A percentile compares a stretch with the other conserved stretches of the same genome.
phyloP scores from a whole-genome alignment of 1,140 invertebrate species.

The Lutraria rhynchaena region DNA sequence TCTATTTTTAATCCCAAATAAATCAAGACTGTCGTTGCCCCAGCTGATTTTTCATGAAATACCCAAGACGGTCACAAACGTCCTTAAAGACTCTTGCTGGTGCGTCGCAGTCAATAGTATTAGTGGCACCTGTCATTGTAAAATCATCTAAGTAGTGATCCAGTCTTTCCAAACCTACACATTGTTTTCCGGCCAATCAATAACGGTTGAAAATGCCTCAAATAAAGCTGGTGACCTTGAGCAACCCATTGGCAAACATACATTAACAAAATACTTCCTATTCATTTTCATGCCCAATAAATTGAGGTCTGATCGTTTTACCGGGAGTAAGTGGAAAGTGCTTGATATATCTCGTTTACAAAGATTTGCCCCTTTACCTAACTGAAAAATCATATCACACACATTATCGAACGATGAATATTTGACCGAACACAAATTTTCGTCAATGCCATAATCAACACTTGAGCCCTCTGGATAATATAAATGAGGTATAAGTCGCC shows the following conservation, averaged over 20 bases:
- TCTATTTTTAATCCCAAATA: constrained; percentile 13
- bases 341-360: not conserved
- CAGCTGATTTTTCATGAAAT: not conserved
- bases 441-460: constrained; percentile 13
- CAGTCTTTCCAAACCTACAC: not conserved
- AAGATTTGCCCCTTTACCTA: not conserved
- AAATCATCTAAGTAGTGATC: constrained; percentile 24
- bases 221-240: not conserved
- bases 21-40: not conserved
- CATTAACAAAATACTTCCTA: not conserved
- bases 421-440: not conserved
- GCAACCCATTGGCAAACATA: not conserved
- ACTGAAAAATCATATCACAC: not conserved
- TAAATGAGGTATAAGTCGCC: constrained; percentile 17
- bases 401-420: constrained; percentile 19
- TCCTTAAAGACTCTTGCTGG: not conserved
- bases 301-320: not conserved
- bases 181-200: not conserved
- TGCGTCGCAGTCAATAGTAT: not conserved
- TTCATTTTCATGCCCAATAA: not conserved
- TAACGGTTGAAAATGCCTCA: constrained; percentile 3
- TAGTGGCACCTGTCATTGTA: not conserved
- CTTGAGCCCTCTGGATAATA: not conserved
- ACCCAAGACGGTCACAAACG: too few species aligned
- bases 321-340: not conserved